A percentile compares a stretch with the other conserved stretches of the same genome.
Conservation (phyloP, 2,797 vertebrate genomes). For the Anabas testudineus region DNA sequence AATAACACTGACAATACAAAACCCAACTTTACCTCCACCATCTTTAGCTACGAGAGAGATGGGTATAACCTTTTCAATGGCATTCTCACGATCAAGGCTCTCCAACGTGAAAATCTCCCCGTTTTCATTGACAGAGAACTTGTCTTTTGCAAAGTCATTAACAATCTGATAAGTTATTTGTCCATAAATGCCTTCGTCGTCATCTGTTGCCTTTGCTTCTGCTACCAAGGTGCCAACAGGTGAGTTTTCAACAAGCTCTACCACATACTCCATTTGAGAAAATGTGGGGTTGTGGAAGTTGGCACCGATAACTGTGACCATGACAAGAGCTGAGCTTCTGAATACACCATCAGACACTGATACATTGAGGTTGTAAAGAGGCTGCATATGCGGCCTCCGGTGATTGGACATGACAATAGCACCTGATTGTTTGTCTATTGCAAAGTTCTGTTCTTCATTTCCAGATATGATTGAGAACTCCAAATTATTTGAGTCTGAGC, state of each 20-base stretch:
- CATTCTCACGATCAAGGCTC: constrained; percentile 93
- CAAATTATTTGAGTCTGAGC: constrained; percentile 86
- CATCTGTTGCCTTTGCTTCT: constrained; percentile 90
- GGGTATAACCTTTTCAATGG: constrained; percentile 92
- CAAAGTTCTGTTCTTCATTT: constrained; percentile 94
- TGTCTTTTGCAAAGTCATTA: constrained; percentile 95
- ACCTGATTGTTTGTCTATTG: constrained; percentile 89
- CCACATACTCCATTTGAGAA: constrained; percentile 92
- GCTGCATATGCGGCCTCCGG: constrained; percentile 85
- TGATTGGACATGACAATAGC: constrained; percentile 91
- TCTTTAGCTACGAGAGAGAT: constrained; percentile 94
- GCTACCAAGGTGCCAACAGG: constrained; percentile 89
- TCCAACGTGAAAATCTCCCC: constrained; percentile 93
- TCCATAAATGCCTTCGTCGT: constrained; percentile 90
- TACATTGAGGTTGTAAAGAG: constrained; percentile 89
- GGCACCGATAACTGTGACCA: constrained; percentile 87
- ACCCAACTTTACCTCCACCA: constrained; percentile 94
- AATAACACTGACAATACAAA: constrained; percentile 94
- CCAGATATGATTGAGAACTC: constrained; percentile 93
- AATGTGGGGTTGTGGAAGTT: constrained; percentile 95
- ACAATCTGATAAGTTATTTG: constrained; percentile 91
- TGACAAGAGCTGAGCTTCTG: constrained; percentile 89
- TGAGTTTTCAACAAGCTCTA: constrained; percentile 94
- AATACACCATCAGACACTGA: constrained; percentile 97
- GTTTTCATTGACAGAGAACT: constrained; percentile 90